Conservation (phyloP, 2,888 invertebrate genomes). For the Ichneumoninae sp. region DNA sequence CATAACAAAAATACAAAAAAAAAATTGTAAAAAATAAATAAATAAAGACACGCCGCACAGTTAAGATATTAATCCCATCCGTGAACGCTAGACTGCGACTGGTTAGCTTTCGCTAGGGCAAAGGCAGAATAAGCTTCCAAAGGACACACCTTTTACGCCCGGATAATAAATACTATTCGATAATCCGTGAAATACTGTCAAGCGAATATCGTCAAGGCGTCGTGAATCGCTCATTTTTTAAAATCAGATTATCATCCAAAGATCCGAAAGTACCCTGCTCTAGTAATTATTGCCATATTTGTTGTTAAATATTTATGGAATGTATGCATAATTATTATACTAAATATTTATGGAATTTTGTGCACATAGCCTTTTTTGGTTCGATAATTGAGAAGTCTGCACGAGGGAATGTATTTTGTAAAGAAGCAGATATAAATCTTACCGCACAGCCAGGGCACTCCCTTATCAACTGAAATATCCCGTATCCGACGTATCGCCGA, state of each 20-base stretch:
- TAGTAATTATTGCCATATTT: conserved; percentile 8
- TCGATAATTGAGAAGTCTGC: background rate
- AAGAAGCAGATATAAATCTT: conserved; percentile 38
- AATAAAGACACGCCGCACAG: conserved; percentile 60
- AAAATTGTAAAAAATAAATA: conserved; percentile 52
- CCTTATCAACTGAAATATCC: conserved; percentile 37
- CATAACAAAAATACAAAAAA: conserved; percentile 59
- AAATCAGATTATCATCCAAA: background rate
- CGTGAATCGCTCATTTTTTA: conserved; percentile 55
- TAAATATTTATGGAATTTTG: conserved; percentile 6
- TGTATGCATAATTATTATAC: background rate
- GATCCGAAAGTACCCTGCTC: conserved; percentile 35
- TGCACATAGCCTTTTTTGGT: background rate
- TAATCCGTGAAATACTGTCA: conserved; percentile 44
- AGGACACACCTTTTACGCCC: conserved; percentile 42
- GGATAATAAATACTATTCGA: conserved; percentile 25
- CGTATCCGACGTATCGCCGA: conserved; percentile 11
- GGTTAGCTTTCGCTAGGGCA: conserved; percentile 79
- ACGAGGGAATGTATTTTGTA: conserved; percentile 27
- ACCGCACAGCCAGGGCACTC: conserved; percentile 27
- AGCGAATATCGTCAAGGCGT: conserved; percentile 54
- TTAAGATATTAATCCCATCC: conserved; percentile 61
- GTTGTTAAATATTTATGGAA: conserved; percentile 1
- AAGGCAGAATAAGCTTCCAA: conserved; percentile 67
- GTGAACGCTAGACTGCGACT: conserved; percentile 68